Evolutionary conservation across 2,797 vertebrate genomes (phyloP), one percentile per base, ranked within the genome.

Genomic region (Phoeniculus purpureus): DNA sequence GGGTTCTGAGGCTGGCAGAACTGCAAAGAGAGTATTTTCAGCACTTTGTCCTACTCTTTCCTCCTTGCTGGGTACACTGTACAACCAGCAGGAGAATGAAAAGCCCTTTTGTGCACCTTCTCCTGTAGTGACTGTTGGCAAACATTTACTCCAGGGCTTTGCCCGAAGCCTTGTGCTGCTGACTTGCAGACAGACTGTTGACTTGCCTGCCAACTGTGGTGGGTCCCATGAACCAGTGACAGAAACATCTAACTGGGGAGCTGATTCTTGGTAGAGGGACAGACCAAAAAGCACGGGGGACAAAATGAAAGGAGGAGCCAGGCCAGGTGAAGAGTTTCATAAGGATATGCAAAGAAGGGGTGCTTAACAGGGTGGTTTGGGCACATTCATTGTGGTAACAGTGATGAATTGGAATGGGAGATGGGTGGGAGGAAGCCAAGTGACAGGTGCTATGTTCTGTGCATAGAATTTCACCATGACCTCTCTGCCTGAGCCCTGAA

Each of bases 291-390:
- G 19, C 21, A 25, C 34, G 58, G 27, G 22, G 80, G 54, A 43
- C 72, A 66, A 75, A 75, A 23, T 61, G 40, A 89, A 72, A 65
- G 54, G 45, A 85, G 48, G n/a, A 26, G 52, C 32, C 40, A 83
- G 61, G 31, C 22, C 47, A 72, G 58, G 37, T 67, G 70, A 81
- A 82, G 29, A 85, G n/a, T 22, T 40, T 82, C 65, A 59, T 37
- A 26, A 15, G 68, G 50, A 77, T 43, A 87, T 51, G 74, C 10
- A 15, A 79, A 84, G 89, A 83, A 88, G 55, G 2, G 1, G n/a
- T 48, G n/a, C 26, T 40, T 61, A 76, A 31, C 0, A 0, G n/a
- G 5, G 25, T 87, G 85, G 27, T 52, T 16, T n/a, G 0, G 1
- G 47, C 12, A 11, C 0, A 0, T 70, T 84, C 50, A 17, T 15